Base-by-base conservation (phyloP, 2,888 invertebrate genomes). In the Heliconius charithonia region DNA sequence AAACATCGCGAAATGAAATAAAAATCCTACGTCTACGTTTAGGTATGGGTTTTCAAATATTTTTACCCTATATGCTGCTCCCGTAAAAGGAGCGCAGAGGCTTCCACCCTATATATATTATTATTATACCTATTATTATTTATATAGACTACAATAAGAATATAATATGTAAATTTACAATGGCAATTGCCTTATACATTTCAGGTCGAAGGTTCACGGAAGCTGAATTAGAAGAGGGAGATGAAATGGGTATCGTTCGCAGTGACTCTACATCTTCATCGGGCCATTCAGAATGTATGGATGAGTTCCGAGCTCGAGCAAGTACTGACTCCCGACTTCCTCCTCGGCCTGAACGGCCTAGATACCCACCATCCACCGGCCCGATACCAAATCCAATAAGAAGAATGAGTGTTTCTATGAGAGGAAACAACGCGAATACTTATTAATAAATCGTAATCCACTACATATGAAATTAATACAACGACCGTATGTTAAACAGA, bases 391-490 rank as follows among this genome's bases (percentile, higher is more conserved):
- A 95, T 6, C 95, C 96, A 0, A 96, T 96, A 72, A 93, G 97
- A 59, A 94, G 97, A 81, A 97, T 97, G 97, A 97, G 97, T 87
- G 97, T 97, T 81, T 97, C 97, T 65, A 97, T 97, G 95, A 93
- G 95, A 80, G 97, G 97, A 75, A 96, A 96, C 86, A 96, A 96
- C 82, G 92, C 96, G 25, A 96, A 93, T 85, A 90, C 91, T 27
- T 94, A 91, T 82, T 94, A 84, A 87, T 32, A 37, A 19, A 22
- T 32, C 12, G n/a, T 59, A 59, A n/a, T 59, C n/a, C 22, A 10
- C 1, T 59, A n/a, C 10, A n/a, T n/a, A n/a, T n/a, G n/a, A 22
- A 59, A 10, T 59, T 59, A 59, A 59, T 59, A 12, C n/a, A 12
- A 59, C 3, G 12, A n/a, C 22, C n/a, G n/a, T 22, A 12, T 4